Evolutionary conservation across 2,888 invertebrate genomes (phyloP).

Genomic region (Heliconius ethilla): DNA sequence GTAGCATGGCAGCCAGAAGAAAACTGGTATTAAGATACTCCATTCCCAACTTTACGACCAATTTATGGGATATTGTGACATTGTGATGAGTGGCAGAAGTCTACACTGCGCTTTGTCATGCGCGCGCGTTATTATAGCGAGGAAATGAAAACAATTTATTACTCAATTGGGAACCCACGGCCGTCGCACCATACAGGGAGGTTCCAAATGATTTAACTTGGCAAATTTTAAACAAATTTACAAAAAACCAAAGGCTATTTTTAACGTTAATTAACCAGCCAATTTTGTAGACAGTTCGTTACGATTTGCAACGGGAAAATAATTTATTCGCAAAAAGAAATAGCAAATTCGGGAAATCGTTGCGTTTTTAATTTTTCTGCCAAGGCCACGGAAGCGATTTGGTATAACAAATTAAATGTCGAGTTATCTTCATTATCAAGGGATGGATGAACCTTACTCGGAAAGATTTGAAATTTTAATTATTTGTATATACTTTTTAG

Average conservation of each 20-base stretch:
- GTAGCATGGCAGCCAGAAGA: too few species aligned
- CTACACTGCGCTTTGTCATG: too few species aligned
- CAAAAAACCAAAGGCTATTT: neutral
- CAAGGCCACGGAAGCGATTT: slow-evolving; percentile 54
- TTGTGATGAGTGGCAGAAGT: too few species aligned
- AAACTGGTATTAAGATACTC: too few species aligned
- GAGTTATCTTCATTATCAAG: slow-evolving; percentile 61
- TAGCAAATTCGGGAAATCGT: slow-evolving; percentile 42
- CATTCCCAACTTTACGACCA: too few species aligned
- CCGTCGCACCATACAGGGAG: too few species aligned
- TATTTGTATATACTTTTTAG: neutral
- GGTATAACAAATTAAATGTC: slow-evolving; percentile 60
- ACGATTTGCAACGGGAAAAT: slow-evolving; percentile 26
- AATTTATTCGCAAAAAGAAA: slow-evolving; percentile 31
- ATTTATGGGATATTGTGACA: too few species aligned
- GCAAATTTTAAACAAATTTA: neutral
- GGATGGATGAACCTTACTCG: slow-evolving; percentile 37
- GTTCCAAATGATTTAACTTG: neutral
- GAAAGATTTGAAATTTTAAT: neutral
- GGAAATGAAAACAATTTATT: too few species aligned
- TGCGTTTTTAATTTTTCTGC: slow-evolving; percentile 48
- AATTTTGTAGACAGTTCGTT: slow-evolving; percentile 37
- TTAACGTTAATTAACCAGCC: slow-evolving; percentile 34
- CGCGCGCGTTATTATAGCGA: too few species aligned
- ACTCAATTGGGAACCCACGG: too few species aligned